Conservation (phyloP, 2,888 invertebrate species). For the Zootermopsis nevadensis region DNA sequence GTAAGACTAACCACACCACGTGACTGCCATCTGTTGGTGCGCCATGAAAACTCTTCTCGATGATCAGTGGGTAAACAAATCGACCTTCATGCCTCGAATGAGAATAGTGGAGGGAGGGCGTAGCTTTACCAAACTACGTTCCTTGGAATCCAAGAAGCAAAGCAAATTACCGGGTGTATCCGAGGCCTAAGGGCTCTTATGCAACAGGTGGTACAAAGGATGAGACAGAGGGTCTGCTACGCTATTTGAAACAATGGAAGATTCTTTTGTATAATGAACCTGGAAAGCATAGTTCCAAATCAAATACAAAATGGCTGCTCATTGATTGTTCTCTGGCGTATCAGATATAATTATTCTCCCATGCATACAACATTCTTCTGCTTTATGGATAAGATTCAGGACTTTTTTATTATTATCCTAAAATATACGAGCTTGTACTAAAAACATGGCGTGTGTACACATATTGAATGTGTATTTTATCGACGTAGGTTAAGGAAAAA, state of each 20-base stretch:
- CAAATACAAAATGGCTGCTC: background rate
- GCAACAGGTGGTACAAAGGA: slow-evolving; percentile 35
- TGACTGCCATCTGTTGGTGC: background rate
- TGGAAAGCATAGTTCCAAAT: background rate
- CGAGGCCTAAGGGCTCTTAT: slow-evolving; percentile 16
- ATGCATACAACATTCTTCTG: background rate
- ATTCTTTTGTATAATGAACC: background rate
- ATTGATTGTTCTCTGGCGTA: background rate
- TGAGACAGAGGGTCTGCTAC: background rate
- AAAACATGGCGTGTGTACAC: too few relatives aligned
- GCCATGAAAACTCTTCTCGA: background rate
- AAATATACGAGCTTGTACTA: too few relatives aligned
- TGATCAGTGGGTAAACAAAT: background rate
- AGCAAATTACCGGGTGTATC: slow-evolving; percentile 34
- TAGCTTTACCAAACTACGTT: background rate
- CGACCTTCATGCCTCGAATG: background rate
- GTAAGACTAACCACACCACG: background rate
- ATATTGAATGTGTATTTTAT: too few relatives aligned
- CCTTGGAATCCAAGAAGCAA: slow-evolving; percentile 21
- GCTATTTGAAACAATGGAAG: background rate
- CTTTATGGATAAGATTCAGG: too few relatives aligned
- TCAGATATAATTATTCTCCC: background rate
- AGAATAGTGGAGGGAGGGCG: background rate
- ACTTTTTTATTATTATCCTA: too few relatives aligned
- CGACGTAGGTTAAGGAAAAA: too few relatives aligned